A percentile compares a stretch with the other conserved stretches of the same genome.
These are phyloP conservation scores for Ceratothoa steindachneri DNA, from an alignment of 2,888 invertebrate species.

Conservation along the genomic window DNA sequence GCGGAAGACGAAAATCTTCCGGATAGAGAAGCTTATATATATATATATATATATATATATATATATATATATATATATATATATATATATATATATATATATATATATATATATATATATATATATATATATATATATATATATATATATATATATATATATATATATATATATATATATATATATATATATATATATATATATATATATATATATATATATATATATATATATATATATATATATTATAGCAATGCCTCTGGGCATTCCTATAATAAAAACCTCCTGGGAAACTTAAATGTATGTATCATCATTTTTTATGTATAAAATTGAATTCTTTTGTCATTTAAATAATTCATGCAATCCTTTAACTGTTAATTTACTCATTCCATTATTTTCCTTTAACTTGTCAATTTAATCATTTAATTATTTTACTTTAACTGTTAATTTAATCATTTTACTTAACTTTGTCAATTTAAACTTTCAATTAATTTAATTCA, in stretches of 20 bases:
- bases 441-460: too few relatives aligned
- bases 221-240: background rate
- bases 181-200: slow-evolving; percentile 19
- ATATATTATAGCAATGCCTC: background rate
- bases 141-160: background rate
- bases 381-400: background rate
- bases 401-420: too few relatives aligned
- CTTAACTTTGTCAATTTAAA: too few relatives aligned
- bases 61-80: slow-evolving; percentile 16
- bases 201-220: slow-evolving; percentile 17
- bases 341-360: too few relatives aligned
- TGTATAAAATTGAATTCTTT: too few relatives aligned
- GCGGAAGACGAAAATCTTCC: too few relatives aligned
- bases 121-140: slow-evolving; percentile 12
- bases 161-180: background rate
- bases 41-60: slow-evolving; percentile 11
- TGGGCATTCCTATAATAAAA: too few relatives aligned
- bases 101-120: slow-evolving; percentile 20
- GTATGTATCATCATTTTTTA: too few relatives aligned
- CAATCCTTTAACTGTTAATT: background rate
- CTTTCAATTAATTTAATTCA: too few relatives aligned
- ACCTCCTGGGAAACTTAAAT: too few relatives aligned
- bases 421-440: too few relatives aligned
- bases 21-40: too few relatives aligned
- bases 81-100: slow-evolving; percentile 22